Percentiles rank a stretch among this genome's conserved stretches.
phyloP scores from a whole-genome alignment of 2,113 vertebrate genomes.

The Colius striatus region DNA sequence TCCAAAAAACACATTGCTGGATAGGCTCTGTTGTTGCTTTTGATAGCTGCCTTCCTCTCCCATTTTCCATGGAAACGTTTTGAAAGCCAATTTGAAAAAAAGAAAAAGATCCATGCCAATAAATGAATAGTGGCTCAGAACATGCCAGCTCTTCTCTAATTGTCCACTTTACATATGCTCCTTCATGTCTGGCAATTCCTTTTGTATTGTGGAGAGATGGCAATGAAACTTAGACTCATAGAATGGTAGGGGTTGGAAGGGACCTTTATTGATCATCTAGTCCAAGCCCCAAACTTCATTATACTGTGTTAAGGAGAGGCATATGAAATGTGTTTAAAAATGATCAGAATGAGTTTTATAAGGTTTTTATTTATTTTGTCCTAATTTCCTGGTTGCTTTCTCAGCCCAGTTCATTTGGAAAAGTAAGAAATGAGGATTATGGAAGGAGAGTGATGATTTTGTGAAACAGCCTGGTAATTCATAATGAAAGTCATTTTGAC shows the following conservation, averaged over 20 bases:
- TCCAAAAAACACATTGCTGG: slow-evolving; percentile 38
- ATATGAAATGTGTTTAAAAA: neutral
- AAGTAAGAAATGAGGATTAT: neutral
- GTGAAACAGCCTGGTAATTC: neutral
- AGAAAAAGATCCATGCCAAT: neutral
- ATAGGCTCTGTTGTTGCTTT: slow-evolving; percentile 27
- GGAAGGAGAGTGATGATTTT: neutral
- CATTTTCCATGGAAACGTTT: slow-evolving; percentile 55
- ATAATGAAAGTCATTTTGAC: neutral
- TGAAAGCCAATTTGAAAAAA: slow-evolving; percentile 27
- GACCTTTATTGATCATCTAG: too few relatives aligned
- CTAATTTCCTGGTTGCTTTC: neutral
- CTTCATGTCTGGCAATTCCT: neutral
- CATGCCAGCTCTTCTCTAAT: slow-evolving; percentile 36
- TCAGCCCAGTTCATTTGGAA: neutral
- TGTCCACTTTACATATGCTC: slow-evolving; percentile 39
- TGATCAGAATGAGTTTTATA: neutral
- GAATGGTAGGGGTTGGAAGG: too few relatives aligned
- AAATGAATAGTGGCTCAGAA: slow-evolving; percentile 47
- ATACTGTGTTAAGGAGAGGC: neutral
- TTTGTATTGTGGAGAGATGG: slow-evolving; percentile 9
- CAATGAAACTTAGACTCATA: too few relatives aligned
- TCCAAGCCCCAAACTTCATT: too few relatives aligned
- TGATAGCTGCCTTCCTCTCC: slow-evolving; percentile 57
- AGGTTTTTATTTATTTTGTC: slow-evolving; percentile 13